phyloP scores from a whole-genome alignment of 2,797 vertebrate species.

The Manis pentadactyla region DNA sequence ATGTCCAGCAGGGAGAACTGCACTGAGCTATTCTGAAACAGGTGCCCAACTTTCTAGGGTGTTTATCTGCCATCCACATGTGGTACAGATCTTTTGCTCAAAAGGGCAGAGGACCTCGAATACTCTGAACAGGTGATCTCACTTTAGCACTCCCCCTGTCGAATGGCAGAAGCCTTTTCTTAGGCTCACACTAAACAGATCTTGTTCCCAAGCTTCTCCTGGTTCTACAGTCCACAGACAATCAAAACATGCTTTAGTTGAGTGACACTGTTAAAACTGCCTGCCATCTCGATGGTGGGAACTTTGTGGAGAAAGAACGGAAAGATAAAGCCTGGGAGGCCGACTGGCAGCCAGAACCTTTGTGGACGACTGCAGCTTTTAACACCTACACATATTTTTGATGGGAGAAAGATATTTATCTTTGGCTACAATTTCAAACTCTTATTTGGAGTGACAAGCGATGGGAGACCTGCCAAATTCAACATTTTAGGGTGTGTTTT shows the following conservation, averaged over 20 bases:
- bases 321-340: background rate
- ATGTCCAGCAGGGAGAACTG: background rate
- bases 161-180: conserved; percentile 6
- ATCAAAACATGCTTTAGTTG: background rate
- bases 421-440: conserved; percentile 70
- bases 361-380: conserved; percentile 35
- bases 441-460: conserved; percentile 58
- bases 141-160: background rate
- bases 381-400: conserved; percentile 55
- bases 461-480: conserved; percentile 65
- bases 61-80: background rate
- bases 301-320: background rate
- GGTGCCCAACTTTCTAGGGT: background rate
- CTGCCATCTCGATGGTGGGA: background rate
- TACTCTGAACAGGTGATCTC: background rate
- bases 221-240: background rate
- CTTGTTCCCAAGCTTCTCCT: background rate
- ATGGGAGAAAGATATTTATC: conserved; percentile 66
- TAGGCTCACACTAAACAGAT: background rate
- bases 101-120: background rate
- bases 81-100: background rate
- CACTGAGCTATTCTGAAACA: background rate
- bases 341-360: conserved; percentile 10
- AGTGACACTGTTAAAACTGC: background rate
- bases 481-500: conserved; percentile 64